These are phyloP conservation scores for Sminthurides bifidus DNA, from an alignment of 1,140 invertebrate species.

Conservation along the genomic window DNA sequence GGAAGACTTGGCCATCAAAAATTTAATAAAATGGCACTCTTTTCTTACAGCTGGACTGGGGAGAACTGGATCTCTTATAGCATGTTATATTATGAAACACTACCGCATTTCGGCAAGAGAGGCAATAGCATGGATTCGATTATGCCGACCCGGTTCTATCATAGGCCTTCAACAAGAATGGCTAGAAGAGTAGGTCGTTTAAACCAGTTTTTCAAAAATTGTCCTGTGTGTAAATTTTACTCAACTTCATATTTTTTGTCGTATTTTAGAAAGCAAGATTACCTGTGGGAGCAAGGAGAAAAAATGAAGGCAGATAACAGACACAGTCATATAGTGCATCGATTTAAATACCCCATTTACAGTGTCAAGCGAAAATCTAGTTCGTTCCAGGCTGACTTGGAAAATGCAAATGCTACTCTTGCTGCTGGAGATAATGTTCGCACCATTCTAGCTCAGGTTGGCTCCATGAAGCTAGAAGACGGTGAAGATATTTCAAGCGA, in stretches of 20 bases:
- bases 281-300: conserved; percentile 30
- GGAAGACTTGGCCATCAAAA: conserved; percentile 22
- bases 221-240: neutral
- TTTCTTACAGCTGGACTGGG: conserved; percentile 74
- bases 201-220: neutral
- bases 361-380: conserved; percentile 22
- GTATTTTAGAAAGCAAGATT: conserved; percentile 28
- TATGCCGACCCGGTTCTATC: conserved; percentile 96
- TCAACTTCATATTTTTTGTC: neutral
- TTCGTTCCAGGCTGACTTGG: neutral
- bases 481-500: conserved; percentile 20
- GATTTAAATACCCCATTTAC: conserved; percentile 26
- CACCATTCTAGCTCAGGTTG: conserved; percentile 29
- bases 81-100: conserved; percentile 98
- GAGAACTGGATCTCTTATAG: conserved; percentile 91
- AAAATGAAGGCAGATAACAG: conserved; percentile 4
- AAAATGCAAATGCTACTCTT: conserved; percentile 14
- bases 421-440: conserved; percentile 23
- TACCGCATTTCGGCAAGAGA: conserved; percentile 85
- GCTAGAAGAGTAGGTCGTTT: conserved; percentile 65
- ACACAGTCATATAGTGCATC: neutral
- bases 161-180: conserved; percentile 96
- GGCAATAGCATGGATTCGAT: conserved; percentile 90
- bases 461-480: conserved; percentile 30
- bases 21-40: too few relatives aligned